These are phyloP conservation scores for Oreochromis mossambicus DNA, from an alignment of 2,797 vertebrate species.

Conservation along the genomic window DNA sequence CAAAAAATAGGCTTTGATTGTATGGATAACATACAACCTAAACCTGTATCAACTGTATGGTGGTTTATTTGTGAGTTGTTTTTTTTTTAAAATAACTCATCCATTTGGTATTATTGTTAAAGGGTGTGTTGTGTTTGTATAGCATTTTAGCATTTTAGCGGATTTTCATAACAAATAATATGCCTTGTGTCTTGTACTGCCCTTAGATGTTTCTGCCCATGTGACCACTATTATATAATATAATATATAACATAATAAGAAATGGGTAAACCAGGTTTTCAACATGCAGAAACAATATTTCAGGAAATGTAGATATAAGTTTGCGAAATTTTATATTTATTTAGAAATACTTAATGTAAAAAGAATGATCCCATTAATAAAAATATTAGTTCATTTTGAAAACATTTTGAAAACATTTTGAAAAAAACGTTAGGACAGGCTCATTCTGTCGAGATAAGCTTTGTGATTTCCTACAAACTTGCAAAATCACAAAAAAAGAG, in stretches of 20 bases:
- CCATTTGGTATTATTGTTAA: neutral
- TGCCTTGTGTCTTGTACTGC: accelerated
- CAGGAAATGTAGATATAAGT: neutral
- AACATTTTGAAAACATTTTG: neutral
- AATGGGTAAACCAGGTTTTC: neutral
- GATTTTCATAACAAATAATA: neutral
- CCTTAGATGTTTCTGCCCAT: neutral
- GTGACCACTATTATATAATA: neutral
- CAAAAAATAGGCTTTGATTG: neutral
- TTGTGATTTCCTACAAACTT: too few relatives aligned
- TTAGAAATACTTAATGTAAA: neutral
- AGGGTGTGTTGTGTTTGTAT: neutral
- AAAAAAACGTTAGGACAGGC: too few relatives aligned
- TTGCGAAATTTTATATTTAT: neutral
- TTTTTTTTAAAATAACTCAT: accelerated
- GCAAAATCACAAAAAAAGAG: neutral
- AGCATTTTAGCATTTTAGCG: neutral
- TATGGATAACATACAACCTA: neutral
- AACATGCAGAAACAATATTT: neutral
- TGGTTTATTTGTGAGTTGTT: neutral
- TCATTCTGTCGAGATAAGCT: too few relatives aligned
- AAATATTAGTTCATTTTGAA: neutral
- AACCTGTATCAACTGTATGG: neutral
- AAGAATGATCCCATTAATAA: neutral
- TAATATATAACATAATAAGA: neutral